Conservation (phyloP, 1,140 invertebrate genomes). For the Trinorchestia longiramus region DNA sequence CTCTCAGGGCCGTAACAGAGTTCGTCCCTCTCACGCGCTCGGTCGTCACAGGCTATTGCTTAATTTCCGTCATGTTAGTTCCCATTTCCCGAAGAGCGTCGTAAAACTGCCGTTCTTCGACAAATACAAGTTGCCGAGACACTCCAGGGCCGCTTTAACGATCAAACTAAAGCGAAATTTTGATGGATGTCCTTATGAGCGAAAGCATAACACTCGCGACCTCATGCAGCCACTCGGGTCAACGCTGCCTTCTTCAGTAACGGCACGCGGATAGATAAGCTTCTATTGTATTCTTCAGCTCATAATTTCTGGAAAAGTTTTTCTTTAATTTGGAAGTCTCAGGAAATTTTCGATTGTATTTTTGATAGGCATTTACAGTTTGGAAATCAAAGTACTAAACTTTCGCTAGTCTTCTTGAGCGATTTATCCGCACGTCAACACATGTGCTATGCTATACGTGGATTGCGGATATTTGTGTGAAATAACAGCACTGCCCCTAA, state of each 20-base stretch:
- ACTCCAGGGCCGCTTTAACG: constrained; percentile 50
- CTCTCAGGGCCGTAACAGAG: not conserved
- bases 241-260: not conserved
- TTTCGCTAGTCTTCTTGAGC: not conserved
- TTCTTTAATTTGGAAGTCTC: not conserved
- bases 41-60: constrained; percentile 44
- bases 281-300: not conserved
- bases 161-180: constrained; percentile 55
- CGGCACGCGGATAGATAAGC: not conserved
- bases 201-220: not conserved
- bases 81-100: constrained; percentile 50
- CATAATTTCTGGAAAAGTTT: not conserved
- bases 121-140: constrained; percentile 49
- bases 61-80: constrained; percentile 52
- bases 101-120: constrained; percentile 55
- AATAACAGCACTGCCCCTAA: no score
- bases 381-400: not conserved
- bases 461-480: no score
- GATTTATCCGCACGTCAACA: not conserved
- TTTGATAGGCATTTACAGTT: no score
- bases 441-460: no score
- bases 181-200: constrained; percentile 48
- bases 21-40: not conserved
- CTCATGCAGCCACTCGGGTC: not conserved
- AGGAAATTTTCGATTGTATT: no score